Percentiles rank a stretch among this genome's conserved stretches.
Evolutionary conservation across 2,888 invertebrate genomes (phyloP).

Genomic region (Oscheius onirici): DNA sequence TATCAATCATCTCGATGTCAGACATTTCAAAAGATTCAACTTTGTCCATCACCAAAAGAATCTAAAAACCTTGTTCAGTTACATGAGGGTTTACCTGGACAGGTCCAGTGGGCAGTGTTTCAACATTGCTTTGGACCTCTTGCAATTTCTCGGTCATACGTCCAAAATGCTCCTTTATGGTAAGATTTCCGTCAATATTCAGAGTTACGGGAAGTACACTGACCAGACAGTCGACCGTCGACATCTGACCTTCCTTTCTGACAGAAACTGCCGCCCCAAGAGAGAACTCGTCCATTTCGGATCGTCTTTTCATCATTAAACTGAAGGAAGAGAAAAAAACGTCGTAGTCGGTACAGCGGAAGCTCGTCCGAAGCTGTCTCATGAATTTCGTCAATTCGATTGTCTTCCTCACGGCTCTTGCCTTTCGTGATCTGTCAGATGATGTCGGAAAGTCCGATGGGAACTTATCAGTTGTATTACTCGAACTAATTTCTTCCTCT

Average conservation of each 20-base stretch:
- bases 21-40: background rate
- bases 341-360: constrained; percentile 10
- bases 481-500: background rate
- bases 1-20: background rate
- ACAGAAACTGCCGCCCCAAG: constrained; percentile 22
- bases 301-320: background rate
- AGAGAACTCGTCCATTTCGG: background rate
- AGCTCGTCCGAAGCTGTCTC: background rate
- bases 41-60: constrained; percentile 22
- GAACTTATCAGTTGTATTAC: background rate
- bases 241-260: background rate
- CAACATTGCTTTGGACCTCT: background rate
- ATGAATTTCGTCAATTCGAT: background rate
- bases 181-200: background rate
- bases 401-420: background rate
- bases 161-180: background rate
- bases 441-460: constrained; percentile 13
- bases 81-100: background rate
- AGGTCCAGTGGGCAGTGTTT: background rate
- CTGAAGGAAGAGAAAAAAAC: constrained; percentile 1
- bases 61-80: background rate
- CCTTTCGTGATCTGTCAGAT: background rate
- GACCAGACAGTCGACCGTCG: constrained; percentile 20
- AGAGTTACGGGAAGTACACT: constrained; percentile 10
- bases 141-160: background rate